These are phyloP conservation scores for Aplodontia rufa DNA, from an alignment of 2,113 vertebrate species.

Conservation along the genomic window DNA sequence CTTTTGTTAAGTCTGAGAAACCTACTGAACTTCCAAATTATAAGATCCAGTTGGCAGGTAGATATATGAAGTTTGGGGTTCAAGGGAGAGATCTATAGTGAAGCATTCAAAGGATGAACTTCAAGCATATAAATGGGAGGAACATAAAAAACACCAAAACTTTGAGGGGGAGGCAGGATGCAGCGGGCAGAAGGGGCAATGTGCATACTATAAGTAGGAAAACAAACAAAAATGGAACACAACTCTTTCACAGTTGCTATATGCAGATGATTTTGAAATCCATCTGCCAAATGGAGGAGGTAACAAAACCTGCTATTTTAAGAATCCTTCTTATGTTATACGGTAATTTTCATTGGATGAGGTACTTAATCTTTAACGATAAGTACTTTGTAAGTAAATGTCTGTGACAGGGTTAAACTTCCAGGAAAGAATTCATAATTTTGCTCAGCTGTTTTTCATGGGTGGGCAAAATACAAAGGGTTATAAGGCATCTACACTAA, in stretches of 20 bases:
- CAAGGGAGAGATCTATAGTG: not conserved
- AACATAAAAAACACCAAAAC: not conserved
- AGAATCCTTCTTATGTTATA: not conserved
- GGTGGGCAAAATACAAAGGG: not conserved
- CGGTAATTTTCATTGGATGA: not conserved
- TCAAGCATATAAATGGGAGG: not conserved
- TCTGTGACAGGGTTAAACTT: not conserved
- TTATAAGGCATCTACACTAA: not conserved
- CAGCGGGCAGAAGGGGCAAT: not conserved
- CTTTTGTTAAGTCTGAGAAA: not conserved
- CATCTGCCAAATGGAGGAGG: not conserved
- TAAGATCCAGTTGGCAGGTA: not conserved
- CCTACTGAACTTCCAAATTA: not conserved
- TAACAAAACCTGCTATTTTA: not conserved
- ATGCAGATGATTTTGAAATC: constrained; percentile 13
- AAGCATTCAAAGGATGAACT: not conserved
- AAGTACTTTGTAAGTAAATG: not conserved
- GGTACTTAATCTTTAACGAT: not conserved
- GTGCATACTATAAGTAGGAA: not conserved
- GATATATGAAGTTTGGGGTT: not conserved
- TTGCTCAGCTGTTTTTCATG: not conserved
- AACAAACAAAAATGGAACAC: not conserved
- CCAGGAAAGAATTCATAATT: not conserved
- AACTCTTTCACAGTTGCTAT: constrained; percentile 9
- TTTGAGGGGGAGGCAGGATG: not conserved